phyloP scores from a whole-genome alignment of 2,888 invertebrate genomes.

The Nysson spinosus region DNA sequence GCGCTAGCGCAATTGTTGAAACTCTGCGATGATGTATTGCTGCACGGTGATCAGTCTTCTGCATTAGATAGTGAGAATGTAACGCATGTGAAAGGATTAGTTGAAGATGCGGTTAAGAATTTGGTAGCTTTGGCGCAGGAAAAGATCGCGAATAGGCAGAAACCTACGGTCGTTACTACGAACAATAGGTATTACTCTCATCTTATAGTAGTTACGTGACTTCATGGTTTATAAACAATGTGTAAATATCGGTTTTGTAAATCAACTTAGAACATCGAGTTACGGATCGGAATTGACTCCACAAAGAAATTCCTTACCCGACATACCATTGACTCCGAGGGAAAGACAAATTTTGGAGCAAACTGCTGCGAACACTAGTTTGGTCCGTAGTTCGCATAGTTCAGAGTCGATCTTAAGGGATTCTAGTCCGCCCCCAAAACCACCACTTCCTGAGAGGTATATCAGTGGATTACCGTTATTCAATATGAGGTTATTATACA shows the following conservation, averaged over 20 bases:
- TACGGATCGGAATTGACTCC: slow-evolving; percentile 73
- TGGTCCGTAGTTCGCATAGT: slow-evolving; percentile 88
- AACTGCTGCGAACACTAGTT: slow-evolving; percentile 79
- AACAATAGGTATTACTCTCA: slow-evolving; percentile 69
- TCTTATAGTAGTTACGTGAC: background rate
- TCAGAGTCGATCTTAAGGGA: slow-evolving; percentile 88
- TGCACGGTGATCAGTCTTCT: slow-evolving; percentile 85
- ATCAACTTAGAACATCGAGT: slow-evolving; percentile 70
- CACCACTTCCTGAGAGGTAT: slow-evolving; percentile 89
- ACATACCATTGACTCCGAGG: slow-evolving; percentile 90
- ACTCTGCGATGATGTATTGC: slow-evolving; percentile 92
- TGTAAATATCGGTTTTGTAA: slow-evolving; percentile 11
- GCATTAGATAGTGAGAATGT: slow-evolving; percentile 82
- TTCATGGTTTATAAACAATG: background rate
- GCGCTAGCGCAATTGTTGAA: slow-evolving; percentile 92
- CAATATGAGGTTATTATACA: too few species aligned
- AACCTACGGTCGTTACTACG: slow-evolving; percentile 67
- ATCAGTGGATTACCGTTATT: slow-evolving; percentile 35
- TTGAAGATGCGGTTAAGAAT: slow-evolving; percentile 87
- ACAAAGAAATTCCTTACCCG: slow-evolving; percentile 85
- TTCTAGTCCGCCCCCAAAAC: slow-evolving; percentile 89
- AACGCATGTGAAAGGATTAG: slow-evolving; percentile 83
- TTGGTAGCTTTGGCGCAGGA: slow-evolving; percentile 89
- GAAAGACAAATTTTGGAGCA: slow-evolving; percentile 84
- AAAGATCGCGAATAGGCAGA: slow-evolving; percentile 84